A percentile compares a stretch with the other conserved stretches of the same genome.
These are phyloP conservation scores for Albula glossodonta DNA, from an alignment of 2,113 vertebrate species.

Conservation along the genomic window DNA sequence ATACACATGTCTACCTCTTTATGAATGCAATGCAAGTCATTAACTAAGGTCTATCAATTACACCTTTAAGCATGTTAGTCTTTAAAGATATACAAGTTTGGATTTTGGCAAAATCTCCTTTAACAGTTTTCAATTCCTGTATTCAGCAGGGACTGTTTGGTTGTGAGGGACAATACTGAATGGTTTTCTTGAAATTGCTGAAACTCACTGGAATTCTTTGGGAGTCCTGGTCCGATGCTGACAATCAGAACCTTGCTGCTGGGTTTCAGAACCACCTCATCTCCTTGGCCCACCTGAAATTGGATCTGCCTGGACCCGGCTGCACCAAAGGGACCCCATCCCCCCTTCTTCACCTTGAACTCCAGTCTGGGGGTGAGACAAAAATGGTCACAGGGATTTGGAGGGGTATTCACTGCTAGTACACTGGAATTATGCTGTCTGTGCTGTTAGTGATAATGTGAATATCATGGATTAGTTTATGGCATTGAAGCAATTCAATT, in stretches of 20 bases:
- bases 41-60: not conserved
- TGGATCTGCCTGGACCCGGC: constrained; percentile 78
- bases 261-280: constrained; percentile 63
- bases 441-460: not conserved
- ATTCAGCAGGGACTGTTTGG: not conserved
- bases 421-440: not conserved
- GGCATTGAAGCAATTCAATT: not conserved
- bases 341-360: constrained; percentile 82
- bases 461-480: not conserved
- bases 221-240: constrained; percentile 72
- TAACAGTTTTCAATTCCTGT: not conserved
- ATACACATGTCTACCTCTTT: not conserved
- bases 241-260: constrained; percentile 69
- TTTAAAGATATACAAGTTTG: no score
- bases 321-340: constrained; percentile 74
- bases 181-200: not conserved
- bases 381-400: not conserved
- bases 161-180: not conserved
- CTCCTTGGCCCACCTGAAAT: constrained; percentile 70
- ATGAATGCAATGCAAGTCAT: not conserved
- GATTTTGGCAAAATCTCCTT: not conserved
- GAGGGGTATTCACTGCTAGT: not conserved
- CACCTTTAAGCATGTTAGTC: no score
- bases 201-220: constrained; percentile 74
- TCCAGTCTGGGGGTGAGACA: constrained; percentile 65